These are phyloP conservation scores for Hapalemur alaotrensis DNA, from an alignment of 2,797 vertebrate genomes.

Conservation along the genomic window DNA sequence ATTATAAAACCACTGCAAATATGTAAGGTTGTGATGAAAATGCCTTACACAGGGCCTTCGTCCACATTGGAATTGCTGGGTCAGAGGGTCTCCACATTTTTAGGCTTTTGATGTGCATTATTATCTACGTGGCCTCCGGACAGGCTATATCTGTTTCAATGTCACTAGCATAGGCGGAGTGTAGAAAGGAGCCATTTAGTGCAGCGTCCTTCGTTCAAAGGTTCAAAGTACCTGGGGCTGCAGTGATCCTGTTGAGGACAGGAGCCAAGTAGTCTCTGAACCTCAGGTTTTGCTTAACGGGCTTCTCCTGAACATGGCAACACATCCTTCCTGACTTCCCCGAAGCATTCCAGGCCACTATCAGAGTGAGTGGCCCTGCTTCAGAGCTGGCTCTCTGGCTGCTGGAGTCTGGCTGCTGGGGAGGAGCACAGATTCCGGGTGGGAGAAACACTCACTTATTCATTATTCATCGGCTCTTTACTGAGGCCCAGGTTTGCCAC, in stretches of 20 bases:
- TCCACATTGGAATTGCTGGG: neutral
- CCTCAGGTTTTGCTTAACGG: neutral
- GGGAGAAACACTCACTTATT: neutral
- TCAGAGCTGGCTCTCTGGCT: constrained; percentile 5
- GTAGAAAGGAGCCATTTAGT: neutral
- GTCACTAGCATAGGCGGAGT: neutral
- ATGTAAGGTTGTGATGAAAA: neutral
- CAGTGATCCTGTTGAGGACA: neutral
- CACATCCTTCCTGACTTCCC: neutral
- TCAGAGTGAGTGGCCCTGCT: neutral
- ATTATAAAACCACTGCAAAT: neutral
- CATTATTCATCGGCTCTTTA: neutral
- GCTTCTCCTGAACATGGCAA: neutral
- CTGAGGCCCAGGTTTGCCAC: neutral
- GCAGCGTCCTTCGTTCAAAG: neutral
- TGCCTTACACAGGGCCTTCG: neutral
- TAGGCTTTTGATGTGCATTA: neutral
- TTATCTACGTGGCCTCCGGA: neutral
- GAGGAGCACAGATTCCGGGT: neutral
- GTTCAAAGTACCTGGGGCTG: neutral
- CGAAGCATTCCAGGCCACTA: neutral
- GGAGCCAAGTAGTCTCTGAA: neutral
- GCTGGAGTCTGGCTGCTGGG: neutral
- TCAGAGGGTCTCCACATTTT: neutral
- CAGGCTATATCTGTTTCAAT: neutral